Conservation (phyloP, 2,888 invertebrate species). For the Allygus modestus region DNA sequence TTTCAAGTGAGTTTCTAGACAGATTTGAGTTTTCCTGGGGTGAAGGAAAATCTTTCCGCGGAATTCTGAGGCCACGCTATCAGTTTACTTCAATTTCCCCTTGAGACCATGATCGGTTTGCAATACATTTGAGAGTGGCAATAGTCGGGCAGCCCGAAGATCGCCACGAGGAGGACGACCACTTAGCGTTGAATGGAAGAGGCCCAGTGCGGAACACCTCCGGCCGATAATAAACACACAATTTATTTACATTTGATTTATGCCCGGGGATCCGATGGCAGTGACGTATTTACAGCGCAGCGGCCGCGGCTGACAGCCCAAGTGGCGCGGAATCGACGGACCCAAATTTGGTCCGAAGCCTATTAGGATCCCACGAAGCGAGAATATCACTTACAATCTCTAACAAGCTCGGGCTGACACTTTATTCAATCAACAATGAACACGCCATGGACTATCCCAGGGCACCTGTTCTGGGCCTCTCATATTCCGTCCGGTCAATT, state of each 20-base stretch:
- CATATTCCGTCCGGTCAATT: conserved; percentile 23
- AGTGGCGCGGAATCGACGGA: conserved; percentile 47
- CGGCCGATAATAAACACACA: conserved; percentile 55
- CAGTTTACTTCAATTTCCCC: too few relatives aligned
- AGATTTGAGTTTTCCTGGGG: too few relatives aligned
- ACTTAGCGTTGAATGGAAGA: conserved; percentile 17
- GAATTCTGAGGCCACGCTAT: too few relatives aligned
- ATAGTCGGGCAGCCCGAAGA: not conserved
- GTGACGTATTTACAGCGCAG: conserved; percentile 53
- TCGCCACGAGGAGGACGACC: conserved; percentile 1
- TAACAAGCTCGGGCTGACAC: conserved; percentile 55
- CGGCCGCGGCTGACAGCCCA: conserved; percentile 49
- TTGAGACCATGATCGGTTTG: not conserved
- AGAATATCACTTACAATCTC: conserved; percentile 52
- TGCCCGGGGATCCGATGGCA: conserved; percentile 40
- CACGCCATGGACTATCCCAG: conserved; percentile 32
- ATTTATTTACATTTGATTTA: conserved; percentile 60
- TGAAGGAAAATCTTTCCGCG: too few relatives aligned
- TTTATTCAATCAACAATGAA: conserved; percentile 46
- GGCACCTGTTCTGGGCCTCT: conserved; percentile 43
- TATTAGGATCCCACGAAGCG: conserved; percentile 61
- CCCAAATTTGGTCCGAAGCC: conserved; percentile 61
- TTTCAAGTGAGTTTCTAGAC: too few relatives aligned
- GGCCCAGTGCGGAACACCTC: not conserved
- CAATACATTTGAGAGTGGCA: too few relatives aligned